Evolutionary conservation across 2,888 invertebrate genomes (phyloP), one percentile per base, ranked within the genome.

Genomic region (Hipparchia semele): DNA sequence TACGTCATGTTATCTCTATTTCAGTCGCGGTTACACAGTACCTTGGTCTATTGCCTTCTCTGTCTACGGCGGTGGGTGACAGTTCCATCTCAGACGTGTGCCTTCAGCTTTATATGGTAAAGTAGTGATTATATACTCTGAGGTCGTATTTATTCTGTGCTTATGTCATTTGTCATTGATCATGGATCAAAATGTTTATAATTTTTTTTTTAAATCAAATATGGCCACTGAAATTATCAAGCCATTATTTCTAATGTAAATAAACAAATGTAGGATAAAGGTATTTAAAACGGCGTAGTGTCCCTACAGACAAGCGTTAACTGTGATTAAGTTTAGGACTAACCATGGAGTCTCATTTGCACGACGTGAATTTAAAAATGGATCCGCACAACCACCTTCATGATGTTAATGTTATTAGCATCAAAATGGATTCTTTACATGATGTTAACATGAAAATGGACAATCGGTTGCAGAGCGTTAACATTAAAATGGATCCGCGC

Each of bases 321-420:
- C 23, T 53, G 51, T 10, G 6, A 10, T 10, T 8, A 13, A 49
- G 7, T 39, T 12, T 51, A 51, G 51, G 8, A 51, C 39, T 39
- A 39, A 5, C 39, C 39, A 65, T 65, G 65, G 65, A 65, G 65
- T 23, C 53, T n/a, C 73, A 73, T 49, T 65, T 73, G 12, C 73
- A 75, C 45, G 71, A 76, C 56, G 74, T 75, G 9, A 73, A 70
- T 60, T 70, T 75, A 23, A 80, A 75, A 76, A 78, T 80, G 79
- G 79, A 80, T 58, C 23, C 13, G 13, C 58, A 58, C 46, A 67
- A 72, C 39, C 80, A 80, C 54, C 65, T 78, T 64, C 79, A 79
- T 62, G 80, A 81, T 53, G 75, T 79, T 54, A 76, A 76, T 46
- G 75, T 76, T 23, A 61, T 73, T 33, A 68, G 70, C 73, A 76